phyloP scores from a whole-genome alignment of 2,797 vertebrate species.

The Melanotaenia nigrans region DNA sequence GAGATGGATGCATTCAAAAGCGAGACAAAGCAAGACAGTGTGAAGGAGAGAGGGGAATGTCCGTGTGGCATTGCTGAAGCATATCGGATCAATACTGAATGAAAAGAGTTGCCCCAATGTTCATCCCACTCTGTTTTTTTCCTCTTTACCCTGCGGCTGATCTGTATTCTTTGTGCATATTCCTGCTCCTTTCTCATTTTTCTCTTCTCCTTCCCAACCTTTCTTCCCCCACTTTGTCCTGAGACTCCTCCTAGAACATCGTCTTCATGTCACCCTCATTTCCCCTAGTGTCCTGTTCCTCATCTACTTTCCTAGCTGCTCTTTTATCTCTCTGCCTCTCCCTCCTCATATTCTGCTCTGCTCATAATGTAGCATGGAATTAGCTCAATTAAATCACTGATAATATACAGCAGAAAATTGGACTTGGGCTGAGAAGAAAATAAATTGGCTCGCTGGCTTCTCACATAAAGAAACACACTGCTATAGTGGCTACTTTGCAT shows the following conservation, averaged over 20 bases:
- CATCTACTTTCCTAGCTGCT: conserved; percentile 25
- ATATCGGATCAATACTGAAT: conserved; percentile 73
- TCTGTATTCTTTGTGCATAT: conserved; percentile 50
- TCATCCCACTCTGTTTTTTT: conserved; percentile 37
- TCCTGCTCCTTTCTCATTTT: conserved; percentile 22
- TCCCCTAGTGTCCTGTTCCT: conserved; percentile 13
- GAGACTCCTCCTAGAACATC: conserved; percentile 16
- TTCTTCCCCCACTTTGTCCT: conserved; percentile 17
- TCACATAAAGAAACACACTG: neutral
- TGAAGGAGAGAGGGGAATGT: conserved; percentile 19
- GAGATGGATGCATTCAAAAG: conserved; percentile 46
- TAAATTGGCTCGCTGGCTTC: conserved; percentile 30
- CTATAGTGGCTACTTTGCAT: neutral
- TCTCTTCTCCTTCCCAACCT: conserved; percentile 3
- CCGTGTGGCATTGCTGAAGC: conserved; percentile 56
- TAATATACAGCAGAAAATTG: conserved; percentile 61
- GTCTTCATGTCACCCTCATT: conserved; percentile 4
- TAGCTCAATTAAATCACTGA: conserved; percentile 65
- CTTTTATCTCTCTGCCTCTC: conserved; percentile 31
- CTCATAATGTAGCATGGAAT: conserved; percentile 62
- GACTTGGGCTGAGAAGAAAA: conserved; percentile 56
- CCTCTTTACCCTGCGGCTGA: conserved; percentile 37
- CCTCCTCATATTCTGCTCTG: conserved; percentile 28
- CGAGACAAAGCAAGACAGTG: conserved; percentile 22
- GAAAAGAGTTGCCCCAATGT: conserved; percentile 55